Evolutionary conservation across 2,797 vertebrate species (phyloP), one percentile per base, ranked within the genome.

Genomic region (Takifugu ocellatus): DNA sequence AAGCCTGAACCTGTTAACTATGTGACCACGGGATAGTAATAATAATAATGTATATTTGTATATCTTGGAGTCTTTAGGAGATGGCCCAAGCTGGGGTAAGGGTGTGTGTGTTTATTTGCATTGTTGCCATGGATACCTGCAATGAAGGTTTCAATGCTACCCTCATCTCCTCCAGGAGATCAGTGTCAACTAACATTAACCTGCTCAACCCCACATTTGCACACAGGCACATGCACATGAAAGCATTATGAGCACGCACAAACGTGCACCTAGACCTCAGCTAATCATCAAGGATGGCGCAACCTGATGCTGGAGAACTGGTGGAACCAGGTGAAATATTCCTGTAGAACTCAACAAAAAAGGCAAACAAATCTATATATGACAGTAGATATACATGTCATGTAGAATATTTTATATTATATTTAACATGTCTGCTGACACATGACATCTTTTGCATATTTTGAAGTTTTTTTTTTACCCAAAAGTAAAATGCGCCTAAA

Each of bases 121-220:
- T 75, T 74, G 90, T 91, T 91, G 72, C 90, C 88, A 91, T 92
- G 88, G 89, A 85, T 90, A 91, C 89, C 78, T 83, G 72, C 29
- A 47, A 76, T 81, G 80, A 90, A 86, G 79, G 87, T 82, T 74
- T 48, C 26, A 31, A 80, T 77, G 77, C 39, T 70, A 78, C 77
- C 86, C 83, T 85, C 72, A 86, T 86, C 85, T 89, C 85, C 85
- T 90, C 76, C 29, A 82, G 84, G 83, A 91, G 86, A 90, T 89
- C 84, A 88, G 81, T 84, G 88, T 91, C 86, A 87, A 81, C 71
- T 68, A 59, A 82, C 83, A 91, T 90, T 89, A 92, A 91, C 90
- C 87, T 79, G 83, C 76, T 83, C 78, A 50, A 81, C 81, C 77
- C 74, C 82, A 85, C 72, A 69, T 59, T 78, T 74, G 76, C 75